These are phyloP conservation scores for Pygocentrus nattereri DNA, from an alignment of 2,797 vertebrate genomes.

Conservation along the genomic window DNA sequence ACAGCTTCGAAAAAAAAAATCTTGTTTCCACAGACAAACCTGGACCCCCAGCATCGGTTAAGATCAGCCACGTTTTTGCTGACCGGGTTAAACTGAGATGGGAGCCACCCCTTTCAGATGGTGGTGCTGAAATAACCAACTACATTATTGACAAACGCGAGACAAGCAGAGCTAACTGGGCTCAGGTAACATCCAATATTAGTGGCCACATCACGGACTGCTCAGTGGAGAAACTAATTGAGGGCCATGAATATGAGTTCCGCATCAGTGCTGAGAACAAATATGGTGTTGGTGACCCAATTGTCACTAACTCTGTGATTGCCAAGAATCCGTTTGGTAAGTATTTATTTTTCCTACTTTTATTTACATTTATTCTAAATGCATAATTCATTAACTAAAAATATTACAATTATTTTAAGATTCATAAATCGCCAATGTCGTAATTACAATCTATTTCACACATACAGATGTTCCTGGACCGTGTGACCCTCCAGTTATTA, in stretches of 20 bases:
- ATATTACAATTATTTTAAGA: conserved; percentile 55
- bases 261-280: conserved; percentile 97
- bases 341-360: background rate
- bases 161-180: conserved; percentile 98
- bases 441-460: background rate
- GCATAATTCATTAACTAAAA: background rate
- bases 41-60: conserved; percentile 94
- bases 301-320: conserved; percentile 86
- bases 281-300: conserved; percentile 91
- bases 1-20: background rate
- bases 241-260: conserved; percentile 98
- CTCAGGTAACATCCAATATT: conserved; percentile 91
- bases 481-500: conserved; percentile 94
- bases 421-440: background rate
- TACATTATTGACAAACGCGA: conserved; percentile 98
- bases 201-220: conserved; percentile 88
- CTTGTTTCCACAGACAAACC: conserved; percentile 89
- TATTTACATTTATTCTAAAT: background rate
- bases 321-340: conserved; percentile 97
- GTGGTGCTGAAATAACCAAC: conserved; percentile 97
- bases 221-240: conserved; percentile 94
- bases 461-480: conserved; percentile 92
- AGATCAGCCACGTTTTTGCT: conserved; percentile 88
- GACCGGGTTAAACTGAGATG: conserved; percentile 92
- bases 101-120: conserved; percentile 94